Base-by-base conservation (phyloP, 1,140 invertebrate species). In the Theocolax elegans region DNA sequence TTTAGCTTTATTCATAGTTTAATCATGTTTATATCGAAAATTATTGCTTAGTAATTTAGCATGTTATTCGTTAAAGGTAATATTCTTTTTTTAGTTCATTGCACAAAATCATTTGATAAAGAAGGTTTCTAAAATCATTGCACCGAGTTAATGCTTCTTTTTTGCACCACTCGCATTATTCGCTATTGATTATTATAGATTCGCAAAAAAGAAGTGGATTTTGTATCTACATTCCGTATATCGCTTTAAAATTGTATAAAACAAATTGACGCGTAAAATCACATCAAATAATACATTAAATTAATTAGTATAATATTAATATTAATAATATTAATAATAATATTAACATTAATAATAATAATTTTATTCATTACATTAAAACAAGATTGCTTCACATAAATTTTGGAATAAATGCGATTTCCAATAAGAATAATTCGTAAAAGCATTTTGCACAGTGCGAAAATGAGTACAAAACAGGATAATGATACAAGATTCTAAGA, bases 71-170 rank as follows among this genome's bases (percentile, higher is more conserved):
- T 60, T 42, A 23, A 67, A 59, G 10, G 35, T 17, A 25, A 31
- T 35, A 44, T 44, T 15, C 42, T 13, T 44, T 49, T 53, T 53
- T 25, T 53, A 53, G 51, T 29, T 68, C 27, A 60, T 68, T 51
- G 53, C 42, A 59, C 44, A 67, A 38, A n/a, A 40, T 67, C 8
- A 59, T 49, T 67, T 29, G 38, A 29, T 44, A n/a, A 40, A 25
- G 53, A 19, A 54, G 27, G 59, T 2, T 63, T 51, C 29, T 23
- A 64, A 46, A 56, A 58, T 64, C 44, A 64, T n/a, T 58, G 59
- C 60, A 58, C 27, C 46, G 48, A 69, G 27, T 69, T 29, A 69
- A 62, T 13, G 67, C 67, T 69, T 62, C 46, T 62, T 60, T 68
- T 68, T 62, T 54, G 67, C 58, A 62, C 25, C n/a, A 13, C 38